Conservation (phyloP, 2,888 invertebrate species). For the Nezara viridula region DNA sequence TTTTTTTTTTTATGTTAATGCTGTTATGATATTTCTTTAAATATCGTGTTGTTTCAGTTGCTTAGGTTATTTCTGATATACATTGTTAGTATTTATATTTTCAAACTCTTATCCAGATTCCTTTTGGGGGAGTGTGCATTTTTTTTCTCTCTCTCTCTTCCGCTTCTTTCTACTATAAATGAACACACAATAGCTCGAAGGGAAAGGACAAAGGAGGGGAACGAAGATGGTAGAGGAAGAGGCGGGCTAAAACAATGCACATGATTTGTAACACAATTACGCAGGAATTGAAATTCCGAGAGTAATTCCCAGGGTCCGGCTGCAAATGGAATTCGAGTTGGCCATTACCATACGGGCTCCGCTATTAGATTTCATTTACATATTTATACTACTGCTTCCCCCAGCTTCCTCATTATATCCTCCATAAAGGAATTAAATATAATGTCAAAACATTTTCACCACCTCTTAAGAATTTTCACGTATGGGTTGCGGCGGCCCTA, state of each 20-base stretch:
- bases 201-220: neutral
- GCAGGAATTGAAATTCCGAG: constrained; percentile 62
- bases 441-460: constrained; percentile 50
- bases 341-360: constrained; percentile 53
- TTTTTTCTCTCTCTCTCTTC: no score
- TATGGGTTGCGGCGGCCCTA: neutral
- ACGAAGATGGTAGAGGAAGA: constrained; percentile 47
- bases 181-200: neutral
- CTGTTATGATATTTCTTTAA: no score
- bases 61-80: no score
- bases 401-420: constrained; percentile 22
- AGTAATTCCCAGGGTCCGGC: constrained; percentile 58
- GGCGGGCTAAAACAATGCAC: constrained; percentile 56
- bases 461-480: neutral
- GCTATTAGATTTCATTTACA: constrained; percentile 59
- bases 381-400: constrained; percentile 52
- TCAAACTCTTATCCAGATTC: no score
- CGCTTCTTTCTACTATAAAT: neutral
- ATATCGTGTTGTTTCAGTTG: no score
- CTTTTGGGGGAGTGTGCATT: no score
- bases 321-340: constrained; percentile 53
- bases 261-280: constrained; percentile 63
- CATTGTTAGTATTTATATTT: no score
- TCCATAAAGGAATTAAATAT: constrained; percentile 51
- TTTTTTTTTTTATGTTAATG: no score